Evolutionary conservation across 2,113 vertebrate genomes (phyloP).

Genomic region (Podarcis muralis): DNA sequence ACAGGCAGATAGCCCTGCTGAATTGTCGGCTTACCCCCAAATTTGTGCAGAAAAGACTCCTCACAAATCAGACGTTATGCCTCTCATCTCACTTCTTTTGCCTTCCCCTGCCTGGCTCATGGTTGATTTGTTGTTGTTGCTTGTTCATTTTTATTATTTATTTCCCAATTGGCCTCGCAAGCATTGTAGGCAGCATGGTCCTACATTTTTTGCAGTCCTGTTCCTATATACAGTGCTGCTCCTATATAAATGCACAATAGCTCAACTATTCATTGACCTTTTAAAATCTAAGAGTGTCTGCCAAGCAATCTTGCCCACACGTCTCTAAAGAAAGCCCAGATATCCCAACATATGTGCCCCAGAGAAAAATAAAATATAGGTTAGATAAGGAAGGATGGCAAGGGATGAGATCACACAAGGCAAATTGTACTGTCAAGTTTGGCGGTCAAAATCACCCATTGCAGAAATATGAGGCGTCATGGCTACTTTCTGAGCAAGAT

Average conservation of each 20-base stretch:
- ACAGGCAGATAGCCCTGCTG: not conserved
- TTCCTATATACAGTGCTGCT: not conserved
- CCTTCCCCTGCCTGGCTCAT: not conserved
- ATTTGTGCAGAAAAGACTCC: not conserved
- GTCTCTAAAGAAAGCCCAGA: not conserved
- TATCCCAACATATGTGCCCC: not conserved
- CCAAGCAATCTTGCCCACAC: not conserved
- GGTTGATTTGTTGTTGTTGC: not conserved
- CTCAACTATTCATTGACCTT: not conserved
- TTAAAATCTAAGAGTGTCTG: conserved; percentile 1
- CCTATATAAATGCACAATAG: not conserved
- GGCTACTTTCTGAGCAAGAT: not conserved
- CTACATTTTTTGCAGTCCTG: too few relatives aligned
- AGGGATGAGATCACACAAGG: not conserved
- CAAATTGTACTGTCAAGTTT: not conserved
- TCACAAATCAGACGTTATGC: not conserved
- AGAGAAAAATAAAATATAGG: not conserved
- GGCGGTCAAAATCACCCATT: not conserved
- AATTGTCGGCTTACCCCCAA: not conserved
- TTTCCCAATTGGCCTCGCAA: not conserved
- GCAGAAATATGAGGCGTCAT: not conserved
- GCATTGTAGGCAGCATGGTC: not conserved
- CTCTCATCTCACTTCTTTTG: not conserved
- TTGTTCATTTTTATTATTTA: not conserved
- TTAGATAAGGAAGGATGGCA: not conserved